A percentile compares a stretch with the other conserved stretches of the same genome.
Evolutionary conservation across 2,888 invertebrate species (phyloP).

Genomic region (Watsonalla binaria): DNA sequence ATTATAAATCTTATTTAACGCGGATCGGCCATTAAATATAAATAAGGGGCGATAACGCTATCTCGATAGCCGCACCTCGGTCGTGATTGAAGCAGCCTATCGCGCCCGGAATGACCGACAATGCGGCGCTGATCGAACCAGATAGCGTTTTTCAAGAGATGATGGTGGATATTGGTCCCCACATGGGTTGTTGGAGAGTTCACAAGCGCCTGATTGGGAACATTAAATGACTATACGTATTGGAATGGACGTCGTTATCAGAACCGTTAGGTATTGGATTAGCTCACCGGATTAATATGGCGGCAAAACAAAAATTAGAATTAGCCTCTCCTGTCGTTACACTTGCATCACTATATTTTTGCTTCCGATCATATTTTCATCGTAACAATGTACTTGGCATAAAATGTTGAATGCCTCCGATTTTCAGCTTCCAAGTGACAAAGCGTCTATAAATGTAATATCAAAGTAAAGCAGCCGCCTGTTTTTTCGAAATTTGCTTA

Average conservation of each 20-base stretch:
- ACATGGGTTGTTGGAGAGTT: neutral
- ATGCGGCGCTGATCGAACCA: neutral
- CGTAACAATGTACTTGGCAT: too few relatives aligned
- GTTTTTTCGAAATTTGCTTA: too few relatives aligned
- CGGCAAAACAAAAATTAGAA: too few relatives aligned
- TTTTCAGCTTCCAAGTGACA: too few relatives aligned
- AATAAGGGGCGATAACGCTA: conserved; percentile 21
- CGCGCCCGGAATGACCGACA: neutral
- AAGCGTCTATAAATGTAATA: too few relatives aligned
- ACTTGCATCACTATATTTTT: too few relatives aligned
- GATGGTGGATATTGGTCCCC: neutral
- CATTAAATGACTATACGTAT: neutral
- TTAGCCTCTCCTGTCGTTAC: too few relatives aligned
- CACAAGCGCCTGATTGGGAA: neutral
- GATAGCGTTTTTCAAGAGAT: conserved; percentile 1
- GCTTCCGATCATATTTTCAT: too few relatives aligned
- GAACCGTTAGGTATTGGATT: neutral
- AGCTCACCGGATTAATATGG: too few relatives aligned
- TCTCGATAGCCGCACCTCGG: neutral
- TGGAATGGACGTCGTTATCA: neutral
- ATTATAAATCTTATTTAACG: neutral
- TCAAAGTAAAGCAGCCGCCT: too few relatives aligned
- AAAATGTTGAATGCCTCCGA: too few relatives aligned
- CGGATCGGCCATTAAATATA: conserved; percentile 23
- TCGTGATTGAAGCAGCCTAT: neutral